These are phyloP conservation scores for Apis cerana DNA, from an alignment of 1,140 invertebrate genomes.

Conservation along the genomic window DNA sequence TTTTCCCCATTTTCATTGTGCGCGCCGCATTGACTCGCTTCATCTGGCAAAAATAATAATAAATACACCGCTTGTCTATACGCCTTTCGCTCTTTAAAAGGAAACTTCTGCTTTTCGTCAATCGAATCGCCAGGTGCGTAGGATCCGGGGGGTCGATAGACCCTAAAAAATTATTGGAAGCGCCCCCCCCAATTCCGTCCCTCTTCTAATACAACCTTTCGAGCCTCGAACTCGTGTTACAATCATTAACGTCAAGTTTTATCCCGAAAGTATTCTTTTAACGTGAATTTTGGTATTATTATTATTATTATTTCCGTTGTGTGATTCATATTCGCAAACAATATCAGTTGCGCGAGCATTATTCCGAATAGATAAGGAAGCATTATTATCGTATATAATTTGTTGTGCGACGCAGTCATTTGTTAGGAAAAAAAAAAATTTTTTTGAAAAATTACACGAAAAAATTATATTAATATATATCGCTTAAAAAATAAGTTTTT, in stretches of 20 bases:
- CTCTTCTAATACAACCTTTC: conserved; percentile 15
- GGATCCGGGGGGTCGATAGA: conserved; percentile 7
- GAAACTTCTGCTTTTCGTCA: conserved; percentile 27
- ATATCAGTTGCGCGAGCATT: background rate
- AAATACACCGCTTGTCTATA: background rate
- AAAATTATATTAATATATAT: too few relatives aligned
- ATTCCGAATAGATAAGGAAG: background rate
- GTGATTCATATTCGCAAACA: background rate
- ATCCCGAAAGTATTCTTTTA: too few relatives aligned
- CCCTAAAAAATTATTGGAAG: conserved; percentile 36
- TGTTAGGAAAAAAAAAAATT: background rate
- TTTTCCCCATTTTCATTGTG: background rate
- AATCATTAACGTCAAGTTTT: too few relatives aligned
- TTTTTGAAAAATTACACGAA: too few relatives aligned
- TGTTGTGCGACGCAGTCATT: background rate
- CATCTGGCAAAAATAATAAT: background rate
- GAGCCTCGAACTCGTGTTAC: too few relatives aligned
- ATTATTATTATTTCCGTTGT: background rate
- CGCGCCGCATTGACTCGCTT: background rate
- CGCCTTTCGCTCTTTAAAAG: conserved; percentile 25
- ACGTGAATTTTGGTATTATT: background rate
- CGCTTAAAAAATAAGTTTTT: too few relatives aligned
- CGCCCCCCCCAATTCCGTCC: background rate
- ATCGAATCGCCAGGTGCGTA: conserved; percentile 40
- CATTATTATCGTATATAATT: background rate